Evolutionary conservation across 37 sponge, comb jelly and placozoan species (phyloP), one percentile per base, ranked within the genome.

Genomic region (Cliona cf. orientalis): DNA sequence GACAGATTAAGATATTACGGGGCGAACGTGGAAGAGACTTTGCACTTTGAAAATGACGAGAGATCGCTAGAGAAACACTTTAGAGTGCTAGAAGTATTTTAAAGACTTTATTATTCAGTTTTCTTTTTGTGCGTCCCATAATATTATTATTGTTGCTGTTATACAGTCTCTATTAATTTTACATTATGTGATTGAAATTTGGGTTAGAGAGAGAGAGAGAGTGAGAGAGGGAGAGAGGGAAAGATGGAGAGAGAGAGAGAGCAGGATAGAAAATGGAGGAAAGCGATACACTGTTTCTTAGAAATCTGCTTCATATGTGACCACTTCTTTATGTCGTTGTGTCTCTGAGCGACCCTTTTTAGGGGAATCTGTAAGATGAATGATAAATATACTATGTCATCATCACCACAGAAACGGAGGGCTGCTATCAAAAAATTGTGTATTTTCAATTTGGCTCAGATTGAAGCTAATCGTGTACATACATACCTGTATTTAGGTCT

Each of bases 1-100:
- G 80, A 81, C 3, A 72, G 67, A 38, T 60, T 94, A 44, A 69
- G 42, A 45, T 25, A 71, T 23, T 67, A 81, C 44, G 84, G 87
- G 21, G 72, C 75, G 0, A 43, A 34, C 49, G 88, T 94, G 9
- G 36, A 33, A 2, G 94, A 94, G 45, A 74, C 56, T 0, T 0
- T 86, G 0, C 94, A 94, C 58, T 94, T 90, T 70, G 83, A 85
- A 26, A 59, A 92, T 38, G 79, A 80, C 43, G 80, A 77, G 66
- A 32, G 78, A 46, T 83, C 91, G 21, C 78, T 95, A 45, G 75
- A 78, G 2, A 86, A 85, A 14, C 96, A 95, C 75, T 95, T 95
- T 64, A 82, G 42, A 43, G 83, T 95, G 37, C 62, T 95, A 12
- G 64, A 86, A 17, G 76, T 46, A 25, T 92, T 95, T 64, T 79